phyloP scores from a whole-genome alignment of 2,888 invertebrate genomes.

The Julus scandinavius region DNA sequence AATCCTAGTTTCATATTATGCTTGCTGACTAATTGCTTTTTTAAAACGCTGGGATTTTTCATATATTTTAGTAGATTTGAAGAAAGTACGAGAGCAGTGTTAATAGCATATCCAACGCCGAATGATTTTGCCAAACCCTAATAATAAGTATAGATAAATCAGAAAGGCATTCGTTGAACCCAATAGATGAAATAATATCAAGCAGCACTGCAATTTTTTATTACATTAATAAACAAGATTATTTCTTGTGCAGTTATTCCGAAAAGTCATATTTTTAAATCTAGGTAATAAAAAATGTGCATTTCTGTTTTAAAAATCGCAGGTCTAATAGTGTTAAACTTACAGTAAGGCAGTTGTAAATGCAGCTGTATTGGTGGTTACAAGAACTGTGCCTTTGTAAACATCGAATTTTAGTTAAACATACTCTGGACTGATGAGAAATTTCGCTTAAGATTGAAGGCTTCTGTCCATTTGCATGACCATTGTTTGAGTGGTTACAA shows the following conservation, averaged over 20 bases:
- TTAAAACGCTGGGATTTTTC: conserved; percentile 66
- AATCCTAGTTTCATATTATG: conserved; percentile 73
- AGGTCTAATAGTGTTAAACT: background rate
- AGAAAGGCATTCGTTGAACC: too few species aligned
- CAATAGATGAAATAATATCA: too few species aligned
- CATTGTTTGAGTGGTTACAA: background rate
- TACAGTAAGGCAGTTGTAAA: conserved; percentile 1
- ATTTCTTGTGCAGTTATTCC: too few species aligned
- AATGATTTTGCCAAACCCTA: conserved; percentile 50
- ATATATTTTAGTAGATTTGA: conserved; percentile 71
- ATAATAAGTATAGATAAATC: background rate
- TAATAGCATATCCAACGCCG: conserved; percentile 68
- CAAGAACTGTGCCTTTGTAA: conserved; percentile 48
- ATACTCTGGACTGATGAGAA: background rate
- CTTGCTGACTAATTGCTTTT: conserved; percentile 69
- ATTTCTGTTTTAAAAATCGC: background rate
- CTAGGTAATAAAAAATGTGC: background rate
- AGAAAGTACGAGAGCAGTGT: conserved; percentile 72
- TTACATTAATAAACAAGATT: too few species aligned
- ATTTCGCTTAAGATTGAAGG: background rate
- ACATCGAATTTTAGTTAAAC: background rate
- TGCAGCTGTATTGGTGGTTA: conserved; percentile 50
- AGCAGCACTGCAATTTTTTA: too few species aligned
- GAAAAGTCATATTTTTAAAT: too few species aligned
- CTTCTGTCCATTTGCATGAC: background rate